These are phyloP conservation scores for Diarsia rubi DNA, from an alignment of 2,888 invertebrate genomes.

Conservation along the genomic window DNA sequence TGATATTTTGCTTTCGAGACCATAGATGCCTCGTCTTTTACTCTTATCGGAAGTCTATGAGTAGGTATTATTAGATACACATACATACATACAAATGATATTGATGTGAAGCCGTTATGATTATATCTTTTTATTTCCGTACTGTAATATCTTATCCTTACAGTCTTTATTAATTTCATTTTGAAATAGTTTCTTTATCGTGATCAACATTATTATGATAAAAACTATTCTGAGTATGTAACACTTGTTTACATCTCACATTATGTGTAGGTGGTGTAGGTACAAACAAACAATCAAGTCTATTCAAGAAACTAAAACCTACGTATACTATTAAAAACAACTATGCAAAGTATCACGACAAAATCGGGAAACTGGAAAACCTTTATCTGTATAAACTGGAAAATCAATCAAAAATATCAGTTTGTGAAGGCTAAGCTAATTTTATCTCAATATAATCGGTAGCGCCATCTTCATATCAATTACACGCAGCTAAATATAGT, in stretches of 20 bases:
- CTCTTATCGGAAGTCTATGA: background rate
- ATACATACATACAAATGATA: too few species aligned
- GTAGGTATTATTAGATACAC: background rate
- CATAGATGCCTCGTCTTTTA: background rate
- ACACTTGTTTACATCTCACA: conserved; percentile 2
- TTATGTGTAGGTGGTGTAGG: too few species aligned
- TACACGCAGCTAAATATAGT: background rate
- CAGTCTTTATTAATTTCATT: background rate
- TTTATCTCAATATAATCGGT: conserved; percentile 2
- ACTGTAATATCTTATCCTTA: conserved; percentile 10
- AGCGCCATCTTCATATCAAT: background rate
- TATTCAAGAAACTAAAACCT: background rate
- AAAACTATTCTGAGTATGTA: conserved; percentile 18
- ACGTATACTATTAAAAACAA: background rate
- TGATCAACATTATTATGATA: background rate
- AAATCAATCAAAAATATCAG: background rate
- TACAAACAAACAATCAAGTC: conserved; percentile 3
- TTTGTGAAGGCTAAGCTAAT: conserved; percentile 1
- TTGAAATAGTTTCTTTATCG: conserved; percentile 9
- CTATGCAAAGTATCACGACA: background rate
- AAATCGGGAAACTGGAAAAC: background rate
- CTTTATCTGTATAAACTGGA: background rate
- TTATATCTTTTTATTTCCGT: background rate
- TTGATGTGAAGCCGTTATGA: background rate
- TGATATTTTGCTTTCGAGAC: background rate